Base-by-base conservation (phyloP, 2,888 invertebrate genomes). In the Ecliptopera silaceata region DNA sequence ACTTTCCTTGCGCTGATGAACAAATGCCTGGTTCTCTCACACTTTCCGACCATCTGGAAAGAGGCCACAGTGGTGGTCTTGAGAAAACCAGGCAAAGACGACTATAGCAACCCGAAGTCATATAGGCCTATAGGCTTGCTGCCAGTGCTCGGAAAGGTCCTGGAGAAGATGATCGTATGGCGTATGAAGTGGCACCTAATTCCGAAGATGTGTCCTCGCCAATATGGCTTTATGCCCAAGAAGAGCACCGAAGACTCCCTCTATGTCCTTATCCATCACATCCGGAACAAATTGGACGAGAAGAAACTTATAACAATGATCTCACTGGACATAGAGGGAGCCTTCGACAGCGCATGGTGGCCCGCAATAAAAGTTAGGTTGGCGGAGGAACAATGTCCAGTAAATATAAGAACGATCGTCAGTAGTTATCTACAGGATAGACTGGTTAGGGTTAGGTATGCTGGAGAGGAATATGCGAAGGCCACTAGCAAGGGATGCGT, bases 111-210 rank as follows among this genome's bases (percentile, higher is more conserved):
- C 15, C 64, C 66, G 4, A 70, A 66, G 26, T 58, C 64, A 0
- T 67, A 65, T n/a, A 43, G 66, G 32, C 68, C 66, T 0, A 68
- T 70, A 10, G 69, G 69, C 0, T 49, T 68, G 0, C 55, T 71
- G 39, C 59, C 67, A 0, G 56, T 69, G 0, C 31, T 71, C 2
- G 65, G 62, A 6, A 59, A 65, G 26, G 43, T 65, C 0, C 13
- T 58, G 1, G 44, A 51, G 12, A 51, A 51, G 10, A 36, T 44
- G 51, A 2, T 38, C 6, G n/a, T 51, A 1, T n/a, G 29, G 0
- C 22, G 51, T 1, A 15, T 51, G 0, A 43, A 38, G 12, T 38
- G 44, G 57, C 48, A 57, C 18, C 3, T 47, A 3, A 2, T 46
- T 5, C 57, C 47, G 1, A 2, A 17, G 2, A 26, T 49, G 3